phyloP scores from a whole-genome alignment of 2,797 vertebrate genomes.

The Myotis daubentonii region DNA sequence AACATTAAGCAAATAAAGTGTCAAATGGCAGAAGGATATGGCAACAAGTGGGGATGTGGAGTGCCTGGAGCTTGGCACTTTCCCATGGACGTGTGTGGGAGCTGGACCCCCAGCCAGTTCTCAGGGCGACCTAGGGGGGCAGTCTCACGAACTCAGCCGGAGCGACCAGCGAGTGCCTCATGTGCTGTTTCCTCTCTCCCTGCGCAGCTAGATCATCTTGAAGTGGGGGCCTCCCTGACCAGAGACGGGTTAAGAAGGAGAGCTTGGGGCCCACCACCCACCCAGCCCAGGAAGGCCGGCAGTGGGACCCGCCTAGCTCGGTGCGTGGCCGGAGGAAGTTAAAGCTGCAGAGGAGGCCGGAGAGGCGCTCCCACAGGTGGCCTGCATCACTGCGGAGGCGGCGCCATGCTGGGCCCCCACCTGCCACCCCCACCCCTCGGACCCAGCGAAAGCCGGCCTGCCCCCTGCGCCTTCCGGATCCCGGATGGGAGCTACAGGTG shows the following conservation, averaged over 20 bases:
- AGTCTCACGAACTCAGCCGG: background rate
- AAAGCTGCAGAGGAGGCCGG: background rate
- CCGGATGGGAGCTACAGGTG: constrained; percentile 59
- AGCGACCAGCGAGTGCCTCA: background rate
- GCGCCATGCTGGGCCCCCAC: constrained; percentile 73
- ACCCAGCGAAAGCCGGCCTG: background rate
- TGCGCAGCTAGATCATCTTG: background rate
- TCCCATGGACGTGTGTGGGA: background rate
- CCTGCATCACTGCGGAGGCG: background rate
- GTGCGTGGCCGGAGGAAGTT: background rate
- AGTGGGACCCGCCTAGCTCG: background rate
- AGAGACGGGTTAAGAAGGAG: background rate
- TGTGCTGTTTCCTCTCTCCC: background rate
- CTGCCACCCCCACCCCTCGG: constrained; percentile 56
- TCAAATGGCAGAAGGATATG: constrained; percentile 11
- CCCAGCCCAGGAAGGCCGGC: background rate
- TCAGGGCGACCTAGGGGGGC: background rate
- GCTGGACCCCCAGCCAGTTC: background rate
- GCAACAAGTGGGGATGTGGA: background rate
- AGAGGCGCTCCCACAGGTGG: background rate
- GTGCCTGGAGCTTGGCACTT: background rate
- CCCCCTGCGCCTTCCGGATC: constrained; percentile 30
- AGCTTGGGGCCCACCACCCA: background rate
- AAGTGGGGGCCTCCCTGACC: background rate
- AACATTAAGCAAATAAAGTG: constrained; percentile 41